A percentile compares a stretch with the other conserved stretches of the same genome.
Evolutionary conservation across 2,113 vertebrate species (phyloP).

Genomic region (Paradoxurus hermaphroditus): DNA sequence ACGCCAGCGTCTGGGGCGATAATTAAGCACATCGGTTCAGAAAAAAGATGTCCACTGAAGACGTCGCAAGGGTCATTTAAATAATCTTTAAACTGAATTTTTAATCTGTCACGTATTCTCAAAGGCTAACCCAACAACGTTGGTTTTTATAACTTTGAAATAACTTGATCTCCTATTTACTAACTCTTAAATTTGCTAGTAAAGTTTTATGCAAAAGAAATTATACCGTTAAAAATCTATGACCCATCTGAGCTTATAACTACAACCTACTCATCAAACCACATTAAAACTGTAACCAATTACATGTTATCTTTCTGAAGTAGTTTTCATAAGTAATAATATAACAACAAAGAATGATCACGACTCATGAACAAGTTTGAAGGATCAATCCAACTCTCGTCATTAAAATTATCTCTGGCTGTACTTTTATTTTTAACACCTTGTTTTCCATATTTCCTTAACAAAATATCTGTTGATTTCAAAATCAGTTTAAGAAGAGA

Average conservation of each 20-base stretch:
- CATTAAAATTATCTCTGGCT: background rate
- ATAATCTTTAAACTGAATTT: background rate
- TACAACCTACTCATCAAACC: background rate
- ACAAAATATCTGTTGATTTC: background rate
- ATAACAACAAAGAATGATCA: background rate
- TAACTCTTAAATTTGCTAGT: background rate
- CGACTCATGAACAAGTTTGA: slow-evolving; percentile 76
- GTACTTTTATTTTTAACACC: background rate
- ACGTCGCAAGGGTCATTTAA: background rate
- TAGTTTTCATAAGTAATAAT: background rate
- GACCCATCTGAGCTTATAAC: background rate
- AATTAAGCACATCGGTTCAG: background rate
- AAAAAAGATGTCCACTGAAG: accelerated
- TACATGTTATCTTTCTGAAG: background rate
- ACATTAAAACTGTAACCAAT: background rate
- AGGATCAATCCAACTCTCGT: background rate
- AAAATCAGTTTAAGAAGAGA: background rate
- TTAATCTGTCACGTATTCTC: background rate
- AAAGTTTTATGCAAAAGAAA: background rate
- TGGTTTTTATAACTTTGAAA: background rate
- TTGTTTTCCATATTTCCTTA: background rate
- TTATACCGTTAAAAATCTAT: background rate
- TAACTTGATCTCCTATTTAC: background rate
- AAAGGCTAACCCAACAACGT: background rate
- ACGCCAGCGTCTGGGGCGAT: slow-evolving; percentile 90